These are phyloP conservation scores for Heliothis peltigera DNA, from an alignment of 2,888 invertebrate genomes.

Conservation along the genomic window DNA sequence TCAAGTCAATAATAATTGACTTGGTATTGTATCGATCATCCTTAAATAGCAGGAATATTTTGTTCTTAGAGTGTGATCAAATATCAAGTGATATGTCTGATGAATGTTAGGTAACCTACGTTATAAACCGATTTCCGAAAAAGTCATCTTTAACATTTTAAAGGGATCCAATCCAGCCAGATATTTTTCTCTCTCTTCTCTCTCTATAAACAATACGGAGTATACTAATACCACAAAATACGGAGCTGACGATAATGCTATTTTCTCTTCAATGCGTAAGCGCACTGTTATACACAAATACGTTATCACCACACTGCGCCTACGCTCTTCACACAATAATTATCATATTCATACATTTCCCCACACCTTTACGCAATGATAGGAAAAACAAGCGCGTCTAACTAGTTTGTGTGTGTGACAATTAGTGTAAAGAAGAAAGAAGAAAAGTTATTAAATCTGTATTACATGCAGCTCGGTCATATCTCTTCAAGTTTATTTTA, in stretches of 20 bases:
- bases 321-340: conserved; percentile 30
- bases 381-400: conserved; percentile 28
- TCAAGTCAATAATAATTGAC: too few species aligned
- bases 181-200: too few species aligned
- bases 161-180: too few species aligned
- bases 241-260: not conserved
- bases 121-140: too few species aligned
- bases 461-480: too few species aligned
- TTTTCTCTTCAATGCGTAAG: not conserved
- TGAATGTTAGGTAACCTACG: too few species aligned
- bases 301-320: conserved; percentile 11
- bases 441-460: not conserved
- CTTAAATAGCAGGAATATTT: too few species aligned
- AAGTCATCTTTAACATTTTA: too few species aligned
- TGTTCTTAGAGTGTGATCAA: too few species aligned
- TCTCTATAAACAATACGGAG: not conserved
- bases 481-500: too few species aligned
- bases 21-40: too few species aligned
- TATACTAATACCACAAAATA: not conserved
- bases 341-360: conserved; percentile 43
- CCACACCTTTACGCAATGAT: conserved; percentile 33
- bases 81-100: too few species aligned
- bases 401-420: conserved; percentile 8
- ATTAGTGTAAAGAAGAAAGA: conserved; percentile 1
- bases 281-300: conserved; percentile 17